Percentiles rank a stretch among this genome's conserved stretches.
These are phyloP conservation scores for Meloidogyne chitwoodi DNA, from an alignment of 1,140 invertebrate genomes.

Conservation along the genomic window DNA sequence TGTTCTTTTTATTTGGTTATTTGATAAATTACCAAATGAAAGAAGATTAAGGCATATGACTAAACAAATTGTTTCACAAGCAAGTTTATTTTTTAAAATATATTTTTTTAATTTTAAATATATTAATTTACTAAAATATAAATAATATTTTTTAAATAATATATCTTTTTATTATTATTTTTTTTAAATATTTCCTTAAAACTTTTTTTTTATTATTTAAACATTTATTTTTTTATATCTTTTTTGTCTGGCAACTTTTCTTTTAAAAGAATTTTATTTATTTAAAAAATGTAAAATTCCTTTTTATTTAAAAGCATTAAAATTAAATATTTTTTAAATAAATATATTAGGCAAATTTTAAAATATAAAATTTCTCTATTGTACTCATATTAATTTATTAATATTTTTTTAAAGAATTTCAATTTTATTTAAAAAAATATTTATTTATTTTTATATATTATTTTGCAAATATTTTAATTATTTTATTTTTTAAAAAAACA, in stretches of 20 bases:
- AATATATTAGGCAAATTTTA: too few species aligned
- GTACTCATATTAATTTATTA: too few species aligned
- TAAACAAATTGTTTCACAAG: slow-evolving; percentile 2
- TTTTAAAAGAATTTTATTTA: neutral
- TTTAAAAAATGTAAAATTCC: too few species aligned
- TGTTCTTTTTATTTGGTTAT: neutral
- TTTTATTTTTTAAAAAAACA: neutral
- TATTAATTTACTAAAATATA: too few species aligned
- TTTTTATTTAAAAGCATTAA: too few species aligned
- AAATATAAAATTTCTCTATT: too few species aligned
- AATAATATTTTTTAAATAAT: neutral
- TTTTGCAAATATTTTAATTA: neutral
- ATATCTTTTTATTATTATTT: neutral
- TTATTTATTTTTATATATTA: too few species aligned
- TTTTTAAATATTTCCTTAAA: neutral
- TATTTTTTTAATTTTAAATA: too few species aligned
- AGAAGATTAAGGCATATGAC: neutral
- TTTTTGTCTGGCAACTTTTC: neutral
- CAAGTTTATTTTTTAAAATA: neutral
- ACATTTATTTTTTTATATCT: too few species aligned
- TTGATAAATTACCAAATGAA: slow-evolving; percentile 8
- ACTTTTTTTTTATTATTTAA: neutral
- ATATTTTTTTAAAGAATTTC: too few species aligned
- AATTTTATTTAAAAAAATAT: too few species aligned
- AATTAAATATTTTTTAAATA: too few species aligned